Percentiles rank a stretch among this genome's conserved stretches.
phyloP scores from a whole-genome alignment of 2,888 invertebrate genomes.

The Cyrtodaria siliqua region DNA sequence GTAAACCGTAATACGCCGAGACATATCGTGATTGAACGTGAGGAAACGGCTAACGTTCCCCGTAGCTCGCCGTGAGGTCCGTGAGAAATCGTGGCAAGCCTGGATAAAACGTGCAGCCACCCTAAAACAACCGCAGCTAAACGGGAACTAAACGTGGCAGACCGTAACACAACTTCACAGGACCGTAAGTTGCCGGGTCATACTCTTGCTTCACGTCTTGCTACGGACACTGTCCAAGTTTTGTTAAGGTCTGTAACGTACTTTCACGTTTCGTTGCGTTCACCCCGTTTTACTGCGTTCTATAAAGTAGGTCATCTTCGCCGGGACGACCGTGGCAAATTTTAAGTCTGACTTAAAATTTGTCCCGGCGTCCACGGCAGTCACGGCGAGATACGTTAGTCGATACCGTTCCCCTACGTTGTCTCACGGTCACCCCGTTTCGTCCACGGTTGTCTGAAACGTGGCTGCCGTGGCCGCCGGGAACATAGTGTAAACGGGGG shows the following conservation, averaged over 20 bases:
- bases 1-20: too few relatives aligned
- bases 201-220: conserved; percentile 13
- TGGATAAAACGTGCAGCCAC: too few relatives aligned
- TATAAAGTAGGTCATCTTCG: conserved; percentile 9
- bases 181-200: conserved; percentile 12
- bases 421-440: conserved; percentile 24
- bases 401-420: conserved; percentile 25
- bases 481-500: conserved; percentile 13
- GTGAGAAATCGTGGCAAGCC: too few relatives aligned
- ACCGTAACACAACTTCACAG: conserved; percentile 22
- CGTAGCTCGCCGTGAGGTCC: too few relatives aligned
- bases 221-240: conserved; percentile 29
- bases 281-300: conserved; percentile 18
- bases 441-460: conserved; percentile 9
- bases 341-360: conserved; percentile 28
- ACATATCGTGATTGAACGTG: too few relatives aligned
- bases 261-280: conserved; percentile 18
- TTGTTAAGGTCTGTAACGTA: conserved; percentile 24
- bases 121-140: too few relatives aligned
- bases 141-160: too few relatives aligned
- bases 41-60: too few relatives aligned
- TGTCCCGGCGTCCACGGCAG: conserved; percentile 27
- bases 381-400: conserved; percentile 2
- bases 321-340: conserved; percentile 36
- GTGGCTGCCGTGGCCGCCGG: conserved; percentile 20